Conservation (phyloP, 1,140 invertebrate genomes). For the Listronotus oregonensis region DNA sequence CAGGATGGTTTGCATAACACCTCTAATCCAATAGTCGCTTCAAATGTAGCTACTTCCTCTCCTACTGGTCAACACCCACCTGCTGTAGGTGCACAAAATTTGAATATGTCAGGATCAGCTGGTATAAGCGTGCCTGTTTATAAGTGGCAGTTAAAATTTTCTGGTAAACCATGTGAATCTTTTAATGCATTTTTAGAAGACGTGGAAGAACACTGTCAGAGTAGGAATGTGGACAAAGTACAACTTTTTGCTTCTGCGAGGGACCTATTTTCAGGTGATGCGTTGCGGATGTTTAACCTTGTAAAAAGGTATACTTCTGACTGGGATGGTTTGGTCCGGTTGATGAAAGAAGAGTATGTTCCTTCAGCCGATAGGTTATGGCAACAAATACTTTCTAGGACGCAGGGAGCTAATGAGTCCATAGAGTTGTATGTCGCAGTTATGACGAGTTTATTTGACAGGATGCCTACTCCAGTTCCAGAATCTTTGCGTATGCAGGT, state of each 20-base stretch:
- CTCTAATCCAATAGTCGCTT: no score
- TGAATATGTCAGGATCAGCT: no score
- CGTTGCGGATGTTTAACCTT: not conserved
- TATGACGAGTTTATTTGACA: not conserved
- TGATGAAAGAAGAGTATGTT: not conserved
- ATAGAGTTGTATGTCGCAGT: not conserved
- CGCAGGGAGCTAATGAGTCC: not conserved
- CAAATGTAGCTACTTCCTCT: no score
- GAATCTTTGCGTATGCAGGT: not conserved
- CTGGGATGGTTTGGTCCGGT: no score
- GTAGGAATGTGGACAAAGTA: not conserved
- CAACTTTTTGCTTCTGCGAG: not conserved
- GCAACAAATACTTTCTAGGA: not conserved
- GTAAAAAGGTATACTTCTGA: not conserved
- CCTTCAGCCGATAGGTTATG: not conserved
- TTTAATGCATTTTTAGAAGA: slow-evolving; percentile 5
- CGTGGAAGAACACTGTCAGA: not conserved
- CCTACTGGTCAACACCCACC: no score
- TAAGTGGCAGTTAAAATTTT: slow-evolving; percentile 8
- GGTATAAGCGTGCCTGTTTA: slow-evolving; percentile 1
- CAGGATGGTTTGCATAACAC: no score
- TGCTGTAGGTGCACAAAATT: no score
- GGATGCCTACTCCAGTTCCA: slow-evolving; percentile 1
- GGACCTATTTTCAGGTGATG: not conserved
- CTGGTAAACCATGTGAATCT: not conserved